Evolutionary conservation across 2,888 invertebrate genomes (phyloP), one percentile per base, ranked within the genome.

Genomic region (Campopleginae sp.): DNA sequence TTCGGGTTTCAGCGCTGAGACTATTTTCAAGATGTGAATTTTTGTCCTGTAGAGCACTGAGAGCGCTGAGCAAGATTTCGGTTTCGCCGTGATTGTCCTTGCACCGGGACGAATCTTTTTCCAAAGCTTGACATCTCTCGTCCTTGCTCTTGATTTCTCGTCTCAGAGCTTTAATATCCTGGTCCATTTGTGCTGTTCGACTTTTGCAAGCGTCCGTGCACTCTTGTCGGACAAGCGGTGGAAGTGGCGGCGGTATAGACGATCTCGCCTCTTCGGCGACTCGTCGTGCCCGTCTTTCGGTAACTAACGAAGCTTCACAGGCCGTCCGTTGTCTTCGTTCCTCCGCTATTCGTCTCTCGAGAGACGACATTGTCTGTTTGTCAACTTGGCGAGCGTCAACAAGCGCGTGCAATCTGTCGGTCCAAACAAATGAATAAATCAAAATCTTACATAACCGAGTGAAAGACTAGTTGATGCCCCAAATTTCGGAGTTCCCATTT

Each of bases 1-100:
- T 97, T 91, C 99, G 96, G 89, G 99, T 99, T 95, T 99, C 99
- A 70, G 98, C 98, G 87, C 98, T 98, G 89, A 99, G 96, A 92
- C 98, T 98, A 92, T 97, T 97, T 95, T 99, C 98, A 90, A 99
- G 95, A 93, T 98, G 98, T 90, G 96, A 94, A 93, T 98, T 98
- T 93, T 98, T 98, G 93, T 99, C 98, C 94, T 98, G 97, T 95
- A 98, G 95, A 87, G 97, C 96, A 72, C 96, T 95, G 88, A 98
- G 94, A 27, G 98, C 97, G 58, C 96, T 95, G 95, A 97, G 96
- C 88, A 98, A 94, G 91, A 97, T 96, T 90, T 98, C 98, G 38
- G 96, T 95, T 90, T 95, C 95, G 91, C 96, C 96, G 88, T 96
- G 95, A 90, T 93, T 94, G 87, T 95, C 95, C 92, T 95, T 96